Evolutionary conservation across 2,888 invertebrate species (phyloP).

Genomic region (Octonoba sinensis): DNA sequence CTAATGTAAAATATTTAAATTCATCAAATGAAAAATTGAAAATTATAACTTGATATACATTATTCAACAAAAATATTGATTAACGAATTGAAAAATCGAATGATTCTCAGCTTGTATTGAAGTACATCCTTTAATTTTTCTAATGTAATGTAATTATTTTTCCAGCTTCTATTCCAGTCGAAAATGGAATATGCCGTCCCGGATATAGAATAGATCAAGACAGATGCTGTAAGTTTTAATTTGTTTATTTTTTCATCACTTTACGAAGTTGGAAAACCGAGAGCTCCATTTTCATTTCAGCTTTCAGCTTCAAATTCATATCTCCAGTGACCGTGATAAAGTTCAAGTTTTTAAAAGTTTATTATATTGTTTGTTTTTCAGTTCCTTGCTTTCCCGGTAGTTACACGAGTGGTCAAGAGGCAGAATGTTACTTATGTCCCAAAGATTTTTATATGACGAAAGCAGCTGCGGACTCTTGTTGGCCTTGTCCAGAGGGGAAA

Average conservation of each 20-base stretch:
- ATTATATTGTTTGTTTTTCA: neutral
- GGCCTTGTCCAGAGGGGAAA: conserved; percentile 45
- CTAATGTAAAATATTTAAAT: no score
- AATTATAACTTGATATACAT: no score
- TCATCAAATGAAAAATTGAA: no score
- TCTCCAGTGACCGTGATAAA: no score
- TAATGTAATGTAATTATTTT: neutral
- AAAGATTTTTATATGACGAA: conserved; percentile 39
- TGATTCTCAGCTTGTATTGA: no score
- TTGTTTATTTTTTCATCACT: neutral
- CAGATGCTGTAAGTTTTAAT: conserved; percentile 54
- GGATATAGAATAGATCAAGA: conserved; percentile 39
- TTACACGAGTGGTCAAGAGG: conserved; percentile 47
- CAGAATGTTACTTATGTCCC: conserved; percentile 46
- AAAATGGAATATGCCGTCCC: conserved; percentile 38
- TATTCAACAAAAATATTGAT: no score
- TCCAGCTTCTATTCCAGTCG: conserved; percentile 15
- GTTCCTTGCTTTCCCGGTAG: conserved; percentile 53
- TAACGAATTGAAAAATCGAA: no score
- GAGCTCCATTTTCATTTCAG: no score
- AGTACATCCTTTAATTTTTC: no score
- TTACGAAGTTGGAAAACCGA: no score
- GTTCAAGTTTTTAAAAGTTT: neutral
- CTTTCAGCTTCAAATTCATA: no score
- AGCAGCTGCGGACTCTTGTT: conserved; percentile 41